These are phyloP conservation scores for Camarhynchus parvulus DNA, from an alignment of 2,113 vertebrate genomes.

Conservation along the genomic window DNA sequence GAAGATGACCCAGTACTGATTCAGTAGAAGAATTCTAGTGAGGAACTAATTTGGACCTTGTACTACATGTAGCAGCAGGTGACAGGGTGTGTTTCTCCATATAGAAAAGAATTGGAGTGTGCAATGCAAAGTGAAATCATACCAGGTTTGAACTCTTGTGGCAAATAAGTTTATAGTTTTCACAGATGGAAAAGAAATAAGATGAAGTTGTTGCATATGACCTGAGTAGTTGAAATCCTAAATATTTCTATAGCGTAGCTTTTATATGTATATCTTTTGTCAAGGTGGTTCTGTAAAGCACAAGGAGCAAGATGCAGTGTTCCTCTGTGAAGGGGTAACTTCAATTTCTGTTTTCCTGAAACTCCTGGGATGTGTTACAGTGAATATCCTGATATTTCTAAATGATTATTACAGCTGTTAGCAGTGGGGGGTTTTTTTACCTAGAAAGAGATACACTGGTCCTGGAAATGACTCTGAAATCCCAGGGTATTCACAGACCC, in stretches of 20 bases:
- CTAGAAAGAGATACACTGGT: background rate
- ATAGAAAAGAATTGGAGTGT: background rate
- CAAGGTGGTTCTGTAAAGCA: background rate
- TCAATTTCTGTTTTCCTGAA: background rate
- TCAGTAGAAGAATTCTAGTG: background rate
- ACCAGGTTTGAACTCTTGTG: background rate
- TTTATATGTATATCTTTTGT: background rate
- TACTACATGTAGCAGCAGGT: background rate
- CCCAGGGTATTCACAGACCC: background rate
- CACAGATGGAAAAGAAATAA: background rate
- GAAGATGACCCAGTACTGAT: constrained; percentile 20
- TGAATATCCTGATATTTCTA: background rate
- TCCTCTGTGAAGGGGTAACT: background rate
- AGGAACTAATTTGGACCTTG: background rate
- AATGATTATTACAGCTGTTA: background rate
- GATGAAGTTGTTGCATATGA: background rate
- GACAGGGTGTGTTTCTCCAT: background rate
- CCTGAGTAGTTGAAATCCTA: background rate
- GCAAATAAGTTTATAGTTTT: background rate
- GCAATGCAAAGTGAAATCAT: background rate
- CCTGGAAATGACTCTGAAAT: background rate
- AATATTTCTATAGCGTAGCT: background rate
- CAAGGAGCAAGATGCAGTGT: background rate
- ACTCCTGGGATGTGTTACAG: background rate
- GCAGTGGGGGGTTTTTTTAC: background rate